phyloP scores from a whole-genome alignment of 2,797 vertebrate species.

The Linurgus olivaceus region DNA sequence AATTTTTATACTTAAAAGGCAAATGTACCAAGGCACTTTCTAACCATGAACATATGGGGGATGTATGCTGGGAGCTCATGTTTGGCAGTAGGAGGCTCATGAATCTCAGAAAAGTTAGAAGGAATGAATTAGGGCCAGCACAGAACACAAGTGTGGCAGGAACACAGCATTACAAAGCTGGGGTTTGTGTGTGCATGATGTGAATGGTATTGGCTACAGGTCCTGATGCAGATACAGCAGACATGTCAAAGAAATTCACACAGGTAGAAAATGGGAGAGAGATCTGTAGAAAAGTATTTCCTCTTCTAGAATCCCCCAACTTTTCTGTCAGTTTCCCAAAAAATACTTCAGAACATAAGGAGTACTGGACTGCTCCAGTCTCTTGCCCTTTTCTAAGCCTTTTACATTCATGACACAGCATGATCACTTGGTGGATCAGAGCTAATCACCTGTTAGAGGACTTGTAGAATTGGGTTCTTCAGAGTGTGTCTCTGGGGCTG shows the following conservation, averaged over 20 bases:
- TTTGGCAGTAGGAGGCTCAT: not conserved
- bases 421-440: not conserved
- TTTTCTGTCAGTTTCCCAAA: not conserved
- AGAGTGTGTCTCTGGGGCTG: not conserved
- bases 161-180: not conserved
- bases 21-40: not conserved
- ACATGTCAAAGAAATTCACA: not conserved
- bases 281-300: not conserved
- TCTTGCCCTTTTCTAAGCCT: not conserved
- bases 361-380: not conserved
- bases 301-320: not conserved
- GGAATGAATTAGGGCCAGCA: not conserved
- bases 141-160: not conserved
- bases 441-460: not conserved
- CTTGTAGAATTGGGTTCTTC: rapidly evolving
- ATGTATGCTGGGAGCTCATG: not conserved
- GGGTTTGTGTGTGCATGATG: not conserved
- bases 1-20: not conserved
- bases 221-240: not conserved
- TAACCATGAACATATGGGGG: not conserved
- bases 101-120: not conserved
- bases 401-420: not conserved
- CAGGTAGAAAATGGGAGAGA: not conserved
- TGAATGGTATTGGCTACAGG: not conserved
- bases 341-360: not conserved